Base-by-base conservation (phyloP, 1,140 invertebrate species). In the Hypsibius dujardini region DNA sequence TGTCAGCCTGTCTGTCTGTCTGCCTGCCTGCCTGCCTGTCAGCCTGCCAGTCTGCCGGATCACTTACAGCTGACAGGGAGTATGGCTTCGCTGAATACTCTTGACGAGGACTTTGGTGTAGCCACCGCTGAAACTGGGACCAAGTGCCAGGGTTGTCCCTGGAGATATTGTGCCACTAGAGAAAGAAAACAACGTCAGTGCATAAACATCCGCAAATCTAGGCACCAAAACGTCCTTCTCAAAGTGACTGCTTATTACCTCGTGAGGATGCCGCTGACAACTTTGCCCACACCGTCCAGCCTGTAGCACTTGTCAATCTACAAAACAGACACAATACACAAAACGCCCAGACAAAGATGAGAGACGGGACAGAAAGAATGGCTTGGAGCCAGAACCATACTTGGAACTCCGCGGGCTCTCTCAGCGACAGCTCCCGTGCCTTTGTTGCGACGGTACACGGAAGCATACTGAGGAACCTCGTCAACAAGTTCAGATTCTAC, bases 261-360 rank as follows among this genome's bases (percentile, higher is more conserved):
- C 45, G 77, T 79, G 12, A 95, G 78, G 47, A 95, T 81, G 1
- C 92, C 92, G 42, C 90, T 91, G 1, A 94, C 85, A 59, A 96
- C 88, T n/a, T 79, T 80, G 15, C 84, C 84, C 46, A 83, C 79
- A 70, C 83, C 81, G n/a, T 89, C 88, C 62, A 90, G 75, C 77
- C 84, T 81, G 76, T 94, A 94, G 45, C 90, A 91, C 81, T 96
- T 92, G 77, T 96, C 91, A 56, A 96, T 87, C 82, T 94, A 89
- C 79, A 95, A 93, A 80, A 86, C 76, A 40, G 56, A 70, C 59
- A 73, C 70, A 46, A 71, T 70, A 14, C 47, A 56, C n/a, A 73
- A 70, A 40, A 67, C 71, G 70, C 69, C 71, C 59, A 60, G 56
- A 72, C 50, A 47, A 40, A 62, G 72, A 59, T 59, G 71, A 56